Evolutionary conservation across 2,113 vertebrate species (phyloP), one percentile per base, ranked within the genome.

Genomic region (Nestor notabilis): DNA sequence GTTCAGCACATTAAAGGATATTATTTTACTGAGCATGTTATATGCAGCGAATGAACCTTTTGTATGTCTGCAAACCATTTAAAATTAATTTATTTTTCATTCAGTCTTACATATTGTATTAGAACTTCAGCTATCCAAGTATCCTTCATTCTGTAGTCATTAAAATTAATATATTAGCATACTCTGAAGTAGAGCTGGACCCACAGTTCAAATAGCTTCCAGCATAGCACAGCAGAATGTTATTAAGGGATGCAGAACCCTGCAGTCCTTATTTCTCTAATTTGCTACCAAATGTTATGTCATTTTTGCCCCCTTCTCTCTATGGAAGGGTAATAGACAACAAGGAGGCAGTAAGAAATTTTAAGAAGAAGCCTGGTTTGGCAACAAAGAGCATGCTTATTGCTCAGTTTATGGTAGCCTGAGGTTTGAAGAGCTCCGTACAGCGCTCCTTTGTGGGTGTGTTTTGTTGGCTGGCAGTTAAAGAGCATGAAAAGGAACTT

Each of bases 1-100:
- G 74, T 92, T 96, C 95, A 96, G 92, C 94, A 89, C 92, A 93
- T 94, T 95, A 96, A 89, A 97, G 86, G 47, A 91, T 93, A 96
- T 97, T 94, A 91, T 81, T 96, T 95, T 89, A 93, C 66, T 96
- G 78, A 97, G 75, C 71, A 94, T 91, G 79, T 91, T 95, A 94
- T 81, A 77, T 83, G 60, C 89, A 70, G 76, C 5, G 3, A 70
- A 83, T 96, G 84, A 97, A 76, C 35, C 86, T 92, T 96, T 95
- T 96, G 94, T 87, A 65, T 33, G 74, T 66, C 77, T 91, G 88
- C 65, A 90, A 96, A 96, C 91, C 87, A 97, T 93, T 93, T 93
- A 66, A 93, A 97, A 95, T 94, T 76, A 92, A 95, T 94, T 95
- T 95, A 77, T 89, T 93, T 96, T 93, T 87, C 93, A 95, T 96